Percentiles rank a stretch among this genome's conserved stretches.
These are phyloP conservation scores for Heliothis subflexa DNA, from an alignment of 1,140 invertebrate species.

Conservation along the genomic window DNA sequence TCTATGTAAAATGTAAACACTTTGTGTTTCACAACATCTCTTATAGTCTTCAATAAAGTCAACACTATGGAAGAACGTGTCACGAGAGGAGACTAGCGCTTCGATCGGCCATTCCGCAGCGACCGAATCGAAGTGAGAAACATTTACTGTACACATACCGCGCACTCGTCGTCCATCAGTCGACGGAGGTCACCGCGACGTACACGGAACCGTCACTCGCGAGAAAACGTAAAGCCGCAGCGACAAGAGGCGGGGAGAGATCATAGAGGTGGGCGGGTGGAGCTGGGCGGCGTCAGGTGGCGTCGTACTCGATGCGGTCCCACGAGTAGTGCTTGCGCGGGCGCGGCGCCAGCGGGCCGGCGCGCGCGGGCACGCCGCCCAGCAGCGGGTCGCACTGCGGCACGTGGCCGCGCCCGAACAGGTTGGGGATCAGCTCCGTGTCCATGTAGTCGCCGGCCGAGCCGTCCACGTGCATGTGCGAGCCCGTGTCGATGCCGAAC, in stretches of 20 bases:
- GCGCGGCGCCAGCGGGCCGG: slow-evolving; percentile 72
- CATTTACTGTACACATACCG: background rate
- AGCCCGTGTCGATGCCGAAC: slow-evolving; percentile 73
- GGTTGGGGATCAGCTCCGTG: slow-evolving; percentile 78
- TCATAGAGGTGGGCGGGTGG: slow-evolving; percentile 54
- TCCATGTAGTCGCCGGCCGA: slow-evolving; percentile 78
- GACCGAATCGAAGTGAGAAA: slow-evolving; percentile 41
- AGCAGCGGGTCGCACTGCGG: slow-evolving; percentile 83
- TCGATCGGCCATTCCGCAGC: slow-evolving; percentile 60
- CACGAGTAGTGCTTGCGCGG: slow-evolving; percentile 81
- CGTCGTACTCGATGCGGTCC: slow-evolving; percentile 82
- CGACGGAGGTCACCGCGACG: background rate
- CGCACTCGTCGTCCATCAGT: slow-evolving; percentile 4
- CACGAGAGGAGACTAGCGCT: slow-evolving; percentile 75
- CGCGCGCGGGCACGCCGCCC: slow-evolving; percentile 70
- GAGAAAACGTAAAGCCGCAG: background rate
- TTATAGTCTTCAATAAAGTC: slow-evolving; percentile 68
- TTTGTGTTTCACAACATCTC: slow-evolving; percentile 73
- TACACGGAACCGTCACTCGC: background rate
- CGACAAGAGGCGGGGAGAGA: slow-evolving; percentile 58
- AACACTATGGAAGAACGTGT: slow-evolving; percentile 72
- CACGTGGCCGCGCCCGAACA: slow-evolving; percentile 77
- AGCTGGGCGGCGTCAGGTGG: slow-evolving; percentile 76
- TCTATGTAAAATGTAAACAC: slow-evolving; percentile 69
- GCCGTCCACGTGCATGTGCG: slow-evolving; percentile 72